Conservation (phyloP, 2,113 vertebrate species). For the Heliornis fulica region DNA sequence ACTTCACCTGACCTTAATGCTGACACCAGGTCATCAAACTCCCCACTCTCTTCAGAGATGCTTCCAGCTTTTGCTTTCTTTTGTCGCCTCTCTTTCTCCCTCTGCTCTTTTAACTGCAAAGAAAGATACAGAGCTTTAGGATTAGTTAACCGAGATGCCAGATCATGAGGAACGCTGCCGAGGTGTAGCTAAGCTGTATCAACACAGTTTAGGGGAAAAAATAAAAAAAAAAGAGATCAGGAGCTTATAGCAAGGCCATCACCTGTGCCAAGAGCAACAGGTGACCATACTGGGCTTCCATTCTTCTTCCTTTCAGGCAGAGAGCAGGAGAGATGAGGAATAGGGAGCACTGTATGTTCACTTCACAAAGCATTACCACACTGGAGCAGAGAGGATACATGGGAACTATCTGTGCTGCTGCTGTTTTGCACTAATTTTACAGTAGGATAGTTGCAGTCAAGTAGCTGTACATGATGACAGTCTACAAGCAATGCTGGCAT, state of each 20-base stretch:
- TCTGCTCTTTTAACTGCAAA: constrained; percentile 90
- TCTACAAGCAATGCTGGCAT: background rate
- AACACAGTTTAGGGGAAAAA: background rate
- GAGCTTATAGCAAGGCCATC: background rate
- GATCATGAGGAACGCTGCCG: background rate
- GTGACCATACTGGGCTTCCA: background rate
- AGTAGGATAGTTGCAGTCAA: background rate
- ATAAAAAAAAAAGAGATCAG: background rate
- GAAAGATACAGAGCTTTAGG: constrained; percentile 29
- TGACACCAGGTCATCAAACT: constrained; percentile 95
- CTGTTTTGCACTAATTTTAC: background rate
- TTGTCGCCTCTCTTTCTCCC: constrained; percentile 87
- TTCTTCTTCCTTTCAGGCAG: background rate
- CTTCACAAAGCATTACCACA: background rate
- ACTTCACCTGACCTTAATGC: constrained; percentile 94
- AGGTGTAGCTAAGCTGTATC: background rate
- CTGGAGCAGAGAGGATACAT: background rate
- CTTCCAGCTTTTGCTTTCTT: constrained; percentile 79
- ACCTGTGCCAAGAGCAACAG: background rate
- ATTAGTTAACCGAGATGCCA: background rate
- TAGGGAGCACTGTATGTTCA: background rate
- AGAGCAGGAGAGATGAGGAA: background rate
- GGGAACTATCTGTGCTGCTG: background rate
- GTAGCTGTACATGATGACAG: background rate
- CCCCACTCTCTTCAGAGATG: constrained; percentile 87